These are phyloP conservation scores for Rhipidura dahli DNA, from an alignment of 2,113 vertebrate species.

Conservation along the genomic window DNA sequence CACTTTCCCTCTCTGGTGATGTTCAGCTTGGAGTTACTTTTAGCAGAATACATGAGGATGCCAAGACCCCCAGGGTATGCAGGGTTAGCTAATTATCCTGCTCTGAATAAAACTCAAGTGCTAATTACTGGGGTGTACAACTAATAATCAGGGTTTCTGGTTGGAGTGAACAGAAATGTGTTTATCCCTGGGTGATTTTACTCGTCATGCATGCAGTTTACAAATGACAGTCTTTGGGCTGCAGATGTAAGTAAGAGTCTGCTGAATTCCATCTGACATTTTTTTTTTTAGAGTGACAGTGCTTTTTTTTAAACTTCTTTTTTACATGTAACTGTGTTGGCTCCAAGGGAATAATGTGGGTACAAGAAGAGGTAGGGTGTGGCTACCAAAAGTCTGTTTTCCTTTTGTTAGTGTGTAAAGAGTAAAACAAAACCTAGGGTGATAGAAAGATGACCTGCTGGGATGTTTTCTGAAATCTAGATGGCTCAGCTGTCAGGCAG, in stretches of 20 bases:
- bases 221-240: not conserved
- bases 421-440: not conserved
- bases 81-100: not conserved
- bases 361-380: not conserved
- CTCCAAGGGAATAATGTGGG: not conserved
- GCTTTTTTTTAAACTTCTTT: not conserved
- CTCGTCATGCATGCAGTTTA: not conserved
- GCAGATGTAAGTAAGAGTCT: not conserved
- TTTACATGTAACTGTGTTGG: rapidly evolving
- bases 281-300: not conserved
- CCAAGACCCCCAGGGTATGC: not conserved
- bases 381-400: not conserved
- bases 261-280: not conserved
- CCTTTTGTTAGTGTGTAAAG: not conserved
- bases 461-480: not conserved
- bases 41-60: not conserved
- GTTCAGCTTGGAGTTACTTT: not conserved
- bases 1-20: not conserved
- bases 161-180: not conserved
- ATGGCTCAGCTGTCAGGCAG: not conserved
- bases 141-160: not conserved
- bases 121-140: not conserved
- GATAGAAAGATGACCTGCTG: not conserved
- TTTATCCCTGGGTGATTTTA: not conserved
- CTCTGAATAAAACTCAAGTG: conserved; percentile 20